A percentile compares a stretch with the other conserved stretches of the same genome.
Evolutionary conservation across 2,113 vertebrate genomes (phyloP).

Genomic region (Candoia aspera): DNA sequence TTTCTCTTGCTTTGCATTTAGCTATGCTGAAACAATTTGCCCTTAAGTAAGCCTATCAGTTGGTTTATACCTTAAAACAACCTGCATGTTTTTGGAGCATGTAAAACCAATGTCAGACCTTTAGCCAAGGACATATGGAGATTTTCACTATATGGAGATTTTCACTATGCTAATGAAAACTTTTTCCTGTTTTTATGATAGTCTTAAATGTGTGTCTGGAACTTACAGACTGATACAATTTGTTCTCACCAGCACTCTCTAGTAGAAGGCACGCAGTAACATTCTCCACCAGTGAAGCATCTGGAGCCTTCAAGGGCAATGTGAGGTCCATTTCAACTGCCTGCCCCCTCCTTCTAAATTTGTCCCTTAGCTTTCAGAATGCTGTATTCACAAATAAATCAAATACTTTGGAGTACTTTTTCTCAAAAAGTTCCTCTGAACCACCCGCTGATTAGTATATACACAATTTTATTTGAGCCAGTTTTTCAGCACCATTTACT

Average conservation of each 20-base stretch:
- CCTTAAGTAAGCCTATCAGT: background rate
- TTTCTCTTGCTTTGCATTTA: constrained; percentile 33
- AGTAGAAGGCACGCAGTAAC: background rate
- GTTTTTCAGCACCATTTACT: background rate
- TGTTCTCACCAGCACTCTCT: background rate
- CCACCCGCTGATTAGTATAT: background rate
- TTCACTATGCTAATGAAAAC: background rate
- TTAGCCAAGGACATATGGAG: background rate
- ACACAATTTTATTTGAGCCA: background rate
- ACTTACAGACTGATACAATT: background rate
- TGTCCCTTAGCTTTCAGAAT: background rate
- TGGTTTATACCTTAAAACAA: background rate
- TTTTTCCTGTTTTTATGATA: background rate
- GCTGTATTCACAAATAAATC: background rate
- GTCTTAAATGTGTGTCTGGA: background rate
- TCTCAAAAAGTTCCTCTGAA: background rate
- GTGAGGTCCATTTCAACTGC: background rate
- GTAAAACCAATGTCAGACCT: background rate
- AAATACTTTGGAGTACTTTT: background rate
- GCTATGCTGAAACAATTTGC: constrained; percentile 26
- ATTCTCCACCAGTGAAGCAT: background rate
- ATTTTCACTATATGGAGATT: background rate
- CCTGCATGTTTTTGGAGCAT: background rate
- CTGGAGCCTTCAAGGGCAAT: background rate
- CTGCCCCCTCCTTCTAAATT: background rate